Percentiles rank a stretch among this genome's conserved stretches.
These are phyloP conservation scores for Ctenopoma multispine DNA, from an alignment of 2,797 vertebrate species.

Conservation along the genomic window DNA sequence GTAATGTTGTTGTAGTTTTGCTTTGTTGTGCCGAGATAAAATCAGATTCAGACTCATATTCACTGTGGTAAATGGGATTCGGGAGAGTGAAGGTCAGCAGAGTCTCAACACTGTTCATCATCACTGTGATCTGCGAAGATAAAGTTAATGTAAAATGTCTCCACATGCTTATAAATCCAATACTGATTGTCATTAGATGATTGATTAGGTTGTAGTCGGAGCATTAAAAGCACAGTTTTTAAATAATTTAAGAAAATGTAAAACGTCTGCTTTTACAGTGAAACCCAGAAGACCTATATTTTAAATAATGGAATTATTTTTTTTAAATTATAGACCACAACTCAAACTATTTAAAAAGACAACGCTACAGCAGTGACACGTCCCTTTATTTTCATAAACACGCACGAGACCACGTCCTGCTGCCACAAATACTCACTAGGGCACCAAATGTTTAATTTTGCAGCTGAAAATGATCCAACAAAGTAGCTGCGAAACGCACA, in stretches of 20 bases:
- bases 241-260: too few relatives aligned
- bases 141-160: constrained; percentile 13
- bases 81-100: constrained; percentile 16
- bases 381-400: background rate
- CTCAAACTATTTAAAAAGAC: background rate
- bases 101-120: background rate
- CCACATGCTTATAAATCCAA: background rate
- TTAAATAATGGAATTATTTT: background rate
- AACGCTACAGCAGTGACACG: background rate
- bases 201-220: too few relatives aligned
- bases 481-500: constrained; percentile 2
- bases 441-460: too few relatives aligned
- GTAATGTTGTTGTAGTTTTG: background rate
- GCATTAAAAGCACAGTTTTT: too few relatives aligned
- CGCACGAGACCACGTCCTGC: too few relatives aligned
- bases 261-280: background rate
- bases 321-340: background rate
- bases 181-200: too few relatives aligned
- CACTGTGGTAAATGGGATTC: constrained; percentile 6
- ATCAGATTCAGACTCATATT: constrained; percentile 15
- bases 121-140: constrained; percentile 4
- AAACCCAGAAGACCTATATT: background rate
- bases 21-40: constrained; percentile 1
- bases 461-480: too few relatives aligned
- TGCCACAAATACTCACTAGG: too few relatives aligned